Base-by-base conservation (phyloP, 1,140 invertebrate species). In the Laodelphax striatellus region DNA sequence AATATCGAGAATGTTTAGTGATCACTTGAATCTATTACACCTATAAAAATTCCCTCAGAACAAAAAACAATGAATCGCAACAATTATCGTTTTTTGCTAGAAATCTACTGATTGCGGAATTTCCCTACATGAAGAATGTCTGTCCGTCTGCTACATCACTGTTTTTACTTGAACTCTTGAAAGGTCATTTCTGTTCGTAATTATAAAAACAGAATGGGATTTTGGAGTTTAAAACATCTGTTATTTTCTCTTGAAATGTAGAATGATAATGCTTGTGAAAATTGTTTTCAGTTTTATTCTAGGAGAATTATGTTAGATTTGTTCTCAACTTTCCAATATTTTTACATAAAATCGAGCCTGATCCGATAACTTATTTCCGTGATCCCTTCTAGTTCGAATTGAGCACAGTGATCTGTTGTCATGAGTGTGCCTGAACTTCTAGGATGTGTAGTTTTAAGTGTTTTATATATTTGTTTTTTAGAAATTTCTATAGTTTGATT, bases 151-250 rank as follows among this genome's bases (percentile, higher is more conserved):
- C 34, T 38, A 13, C 46, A 50, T 50, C 46, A 50, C 46, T 50
- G 46, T 50, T 50, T 22, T 22, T 50, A 50, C 46, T 50, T 55
- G 55, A 57, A 57, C 55, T 57, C 55, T 55, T 21, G 55, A 57
- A 57, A 57, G 55, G 55, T 57, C 55, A 57, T 57, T 57, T 41
- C 19, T 41, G 38, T 6, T 41, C 55, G 19, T 57, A 57, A 19
- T 57, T 38, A 16, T 31, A 17, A 57, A 57, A 14, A 41, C 19
- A 21, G 17, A 10, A 55, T 55, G 53, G 53, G 53, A 24, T 11
- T 24, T 17, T 11, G 46, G 46, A 52, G 5, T 9, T 24, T 2
- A 52, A 10, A 21, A 9, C 4, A 52, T 52, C 1, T 24, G 3
- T 21, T 31, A 55, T 34, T 24, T 6, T 28, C 2, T 28, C 24